These are phyloP conservation scores for Tiliqua scincoides DNA, from an alignment of 2,113 vertebrate species.

Conservation along the genomic window DNA sequence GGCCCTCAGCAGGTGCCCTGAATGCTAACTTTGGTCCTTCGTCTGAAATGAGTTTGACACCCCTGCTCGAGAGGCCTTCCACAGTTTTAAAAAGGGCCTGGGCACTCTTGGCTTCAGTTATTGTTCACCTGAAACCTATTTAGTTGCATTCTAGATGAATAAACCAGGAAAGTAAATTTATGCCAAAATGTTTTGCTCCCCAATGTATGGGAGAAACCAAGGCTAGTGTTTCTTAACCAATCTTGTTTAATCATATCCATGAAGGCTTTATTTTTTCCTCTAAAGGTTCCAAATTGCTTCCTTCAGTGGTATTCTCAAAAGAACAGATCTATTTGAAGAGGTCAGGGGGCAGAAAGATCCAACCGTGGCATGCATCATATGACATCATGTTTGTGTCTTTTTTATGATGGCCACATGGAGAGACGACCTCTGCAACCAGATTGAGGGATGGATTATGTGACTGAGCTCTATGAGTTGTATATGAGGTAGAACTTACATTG, in stretches of 20 bases:
- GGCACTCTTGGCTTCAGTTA: background rate
- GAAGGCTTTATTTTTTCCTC: background rate
- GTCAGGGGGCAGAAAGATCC: background rate
- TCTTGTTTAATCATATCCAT: no score
- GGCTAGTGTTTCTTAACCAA: background rate
- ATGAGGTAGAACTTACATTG: background rate
- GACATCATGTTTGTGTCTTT: accelerated
- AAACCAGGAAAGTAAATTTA: background rate
- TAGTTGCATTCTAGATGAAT: background rate
- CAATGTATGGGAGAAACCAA: background rate
- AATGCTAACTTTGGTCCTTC: no score
- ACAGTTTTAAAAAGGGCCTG: no score
- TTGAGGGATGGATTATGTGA: background rate
- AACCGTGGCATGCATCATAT: background rate
- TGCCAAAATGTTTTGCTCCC: background rate
- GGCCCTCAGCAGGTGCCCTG: no score
- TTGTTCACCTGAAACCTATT: background rate
- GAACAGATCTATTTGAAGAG: background rate
- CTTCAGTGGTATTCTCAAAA: background rate
- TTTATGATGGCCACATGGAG: background rate
- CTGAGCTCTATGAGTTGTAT: background rate
- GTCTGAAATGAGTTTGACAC: no score
- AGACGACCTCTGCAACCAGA: background rate
- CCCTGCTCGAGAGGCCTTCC: no score
- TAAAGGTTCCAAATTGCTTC: background rate